phyloP scores from a whole-genome alignment of 1,140 invertebrate genomes.

The Drosophila tsacasi region DNA sequence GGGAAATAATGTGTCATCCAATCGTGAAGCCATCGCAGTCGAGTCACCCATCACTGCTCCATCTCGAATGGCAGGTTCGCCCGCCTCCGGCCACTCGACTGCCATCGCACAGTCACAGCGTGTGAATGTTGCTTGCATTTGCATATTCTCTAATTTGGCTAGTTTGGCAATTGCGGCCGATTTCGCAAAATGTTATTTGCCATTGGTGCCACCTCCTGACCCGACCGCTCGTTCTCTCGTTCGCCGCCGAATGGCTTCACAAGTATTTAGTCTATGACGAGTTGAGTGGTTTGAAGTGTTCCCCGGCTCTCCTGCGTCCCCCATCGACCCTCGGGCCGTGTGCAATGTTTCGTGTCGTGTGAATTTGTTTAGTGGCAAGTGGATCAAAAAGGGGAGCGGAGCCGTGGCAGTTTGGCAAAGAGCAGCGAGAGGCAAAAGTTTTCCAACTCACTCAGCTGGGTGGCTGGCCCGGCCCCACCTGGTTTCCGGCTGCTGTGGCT shows the following conservation, averaged over 20 bases:
- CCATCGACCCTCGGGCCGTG: slow-evolving; percentile 26
- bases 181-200: slow-evolving; percentile 82
- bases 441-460: slow-evolving; percentile 29
- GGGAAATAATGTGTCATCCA: background rate
- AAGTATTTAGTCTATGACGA: slow-evolving; percentile 79
- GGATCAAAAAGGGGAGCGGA: slow-evolving; percentile 13
- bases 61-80: background rate
- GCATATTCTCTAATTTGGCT: slow-evolving; percentile 82
- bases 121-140: slow-evolving; percentile 75
- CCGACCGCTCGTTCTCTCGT: background rate
- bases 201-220: slow-evolving; percentile 40
- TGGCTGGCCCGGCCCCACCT: background rate
- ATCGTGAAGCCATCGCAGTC: background rate
- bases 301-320: background rate
- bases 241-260: slow-evolving; percentile 46
- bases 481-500: slow-evolving; percentile 18
- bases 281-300: slow-evolving; percentile 75
- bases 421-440: slow-evolving; percentile 50
- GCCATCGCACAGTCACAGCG: slow-evolving; percentile 28
- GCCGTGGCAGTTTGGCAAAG: slow-evolving; percentile 16
- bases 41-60: slow-evolving; percentile 33
- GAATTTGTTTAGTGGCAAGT: slow-evolving; percentile 73
- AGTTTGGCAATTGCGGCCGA: slow-evolving; percentile 82
- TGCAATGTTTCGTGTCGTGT: slow-evolving; percentile 66
- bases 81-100: background rate